Base-by-base conservation (phyloP, 1,140 invertebrate species). In the Philopotamus ludificatus region DNA sequence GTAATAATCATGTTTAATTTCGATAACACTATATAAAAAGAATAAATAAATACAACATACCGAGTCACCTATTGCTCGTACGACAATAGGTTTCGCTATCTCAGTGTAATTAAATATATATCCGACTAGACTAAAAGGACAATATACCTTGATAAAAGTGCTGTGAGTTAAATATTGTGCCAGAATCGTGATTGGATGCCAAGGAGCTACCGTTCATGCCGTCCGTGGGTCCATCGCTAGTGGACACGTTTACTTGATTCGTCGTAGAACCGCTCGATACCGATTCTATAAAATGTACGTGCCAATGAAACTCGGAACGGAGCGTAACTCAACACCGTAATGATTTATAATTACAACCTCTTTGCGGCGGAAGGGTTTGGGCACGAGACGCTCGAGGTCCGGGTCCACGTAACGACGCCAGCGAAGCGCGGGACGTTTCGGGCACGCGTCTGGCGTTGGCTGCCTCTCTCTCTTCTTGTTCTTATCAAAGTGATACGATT, bases 191-290 rank as follows among this genome's bases (percentile, higher is more conserved):
- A 51, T 66, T 70, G n/a, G 68, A 70, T 34, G 68, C 65, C 55
- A 67, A 22, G 15, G 70, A 70, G 42, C 64, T 70, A 39, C 71
- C 69, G 50, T 72, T 70, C 23, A 62, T 58, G 16, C 62, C 58
- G 8, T 69, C 67, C 68, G 71, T 70, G 44, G 66, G 69, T 23
- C 71, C 73, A 66, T 75, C 74, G 45, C 72, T 74, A 25, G 71
- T 70, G 15, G 70, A 73, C 4, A 68, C 71, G 58, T 75, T 73
- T 51, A 71, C 73, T 64, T 84, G 82, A 67, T 82, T 83, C 1
- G 81, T 81, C 1, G 83, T 83, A 0, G 83, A 85, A 50, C 81
- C 82, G 72, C 84, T 85, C 4, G 84, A 85, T 28, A 85, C 76
- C 3, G 85, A 85, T 73, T 85, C 85, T 85, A 74, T n/a, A 74